Conservation (phyloP, 2,797 vertebrate species). For the Helicolenus hilgendorfi region DNA sequence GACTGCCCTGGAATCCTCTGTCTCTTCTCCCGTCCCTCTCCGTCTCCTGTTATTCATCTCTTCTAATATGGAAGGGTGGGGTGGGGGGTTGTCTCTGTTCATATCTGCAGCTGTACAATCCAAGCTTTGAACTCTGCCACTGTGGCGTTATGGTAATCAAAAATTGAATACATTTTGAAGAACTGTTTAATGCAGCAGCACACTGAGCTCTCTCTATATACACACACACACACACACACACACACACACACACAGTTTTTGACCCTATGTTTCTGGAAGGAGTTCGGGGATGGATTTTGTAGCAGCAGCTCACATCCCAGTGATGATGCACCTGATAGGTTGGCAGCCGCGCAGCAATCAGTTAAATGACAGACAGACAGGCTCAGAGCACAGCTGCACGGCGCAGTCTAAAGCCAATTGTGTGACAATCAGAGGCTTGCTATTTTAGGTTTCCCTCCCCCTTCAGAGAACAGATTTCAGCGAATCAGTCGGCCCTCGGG, state of each 20-base stretch:
- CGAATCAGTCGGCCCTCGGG: slow-evolving; percentile 89
- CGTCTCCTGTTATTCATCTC: slow-evolving; percentile 41
- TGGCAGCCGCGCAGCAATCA: slow-evolving; percentile 88
- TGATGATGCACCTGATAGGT: slow-evolving; percentile 89
- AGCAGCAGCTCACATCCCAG: slow-evolving; percentile 54
- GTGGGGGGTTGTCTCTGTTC: slow-evolving; percentile 48
- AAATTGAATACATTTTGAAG: slow-evolving; percentile 73
- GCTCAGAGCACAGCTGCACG: slow-evolving; percentile 90
- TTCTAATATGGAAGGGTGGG: slow-evolving; percentile 37
- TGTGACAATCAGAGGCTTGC: slow-evolving; percentile 90
- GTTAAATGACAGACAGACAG: slow-evolving; percentile 91
- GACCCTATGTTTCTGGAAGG: slow-evolving; percentile 66
- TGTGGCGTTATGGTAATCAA: slow-evolving; percentile 78
- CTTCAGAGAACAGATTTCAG: slow-evolving; percentile 88
- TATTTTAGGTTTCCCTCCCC: slow-evolving; percentile 89
- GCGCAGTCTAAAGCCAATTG: slow-evolving; percentile 89
- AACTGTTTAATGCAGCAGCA: slow-evolving; percentile 58
- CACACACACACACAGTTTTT: slow-evolving; percentile 31
- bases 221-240: no score
- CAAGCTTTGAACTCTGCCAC: slow-evolving; percentile 79
- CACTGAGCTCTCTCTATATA: slow-evolving; percentile 40
- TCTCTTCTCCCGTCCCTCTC: slow-evolving; percentile 41
- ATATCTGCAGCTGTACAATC: slow-evolving; percentile 79
- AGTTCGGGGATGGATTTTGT: slow-evolving; percentile 53
- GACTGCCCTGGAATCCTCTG: slow-evolving; percentile 77